Conservation (phyloP, 2,113 vertebrate genomes). For the Nothoprocta perdicaria region DNA sequence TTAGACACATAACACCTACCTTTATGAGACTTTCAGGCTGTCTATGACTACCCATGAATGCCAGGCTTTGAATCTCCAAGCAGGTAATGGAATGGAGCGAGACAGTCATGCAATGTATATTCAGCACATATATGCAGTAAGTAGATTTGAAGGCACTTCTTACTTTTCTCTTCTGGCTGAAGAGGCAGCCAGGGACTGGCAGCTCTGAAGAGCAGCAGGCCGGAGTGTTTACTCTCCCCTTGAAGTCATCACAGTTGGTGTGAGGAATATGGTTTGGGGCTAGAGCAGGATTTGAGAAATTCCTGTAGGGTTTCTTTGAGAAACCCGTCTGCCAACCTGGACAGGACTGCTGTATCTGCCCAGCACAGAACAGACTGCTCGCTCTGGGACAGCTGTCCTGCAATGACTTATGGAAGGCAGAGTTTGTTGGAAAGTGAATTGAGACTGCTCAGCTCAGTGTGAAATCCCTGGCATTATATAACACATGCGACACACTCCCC, state of each 20-base stretch:
- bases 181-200: neutral
- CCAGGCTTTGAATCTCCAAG: neutral
- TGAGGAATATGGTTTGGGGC: neutral
- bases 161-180: neutral
- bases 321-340: neutral
- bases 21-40: neutral
- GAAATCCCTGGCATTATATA: conserved; percentile 43
- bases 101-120: neutral
- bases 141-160: neutral
- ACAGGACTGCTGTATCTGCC: neutral
- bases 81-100: neutral
- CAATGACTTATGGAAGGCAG: neutral
- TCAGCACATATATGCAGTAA: neutral
- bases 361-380: neutral
- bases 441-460: conserved; percentile 54
- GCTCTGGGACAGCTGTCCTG: conserved; percentile 28
- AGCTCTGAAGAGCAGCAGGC: neutral
- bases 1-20: neutral
- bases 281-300: neutral
- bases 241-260: neutral
- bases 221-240: neutral
- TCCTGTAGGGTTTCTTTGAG: conserved; percentile 9
- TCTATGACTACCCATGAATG: neutral
- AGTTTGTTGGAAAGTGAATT: conserved; percentile 34
- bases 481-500: neutral